Evolutionary conservation across 2,113 vertebrate species (phyloP), one percentile per base, ranked within the genome.

Genomic region (Phalacrocorax carbo): DNA sequence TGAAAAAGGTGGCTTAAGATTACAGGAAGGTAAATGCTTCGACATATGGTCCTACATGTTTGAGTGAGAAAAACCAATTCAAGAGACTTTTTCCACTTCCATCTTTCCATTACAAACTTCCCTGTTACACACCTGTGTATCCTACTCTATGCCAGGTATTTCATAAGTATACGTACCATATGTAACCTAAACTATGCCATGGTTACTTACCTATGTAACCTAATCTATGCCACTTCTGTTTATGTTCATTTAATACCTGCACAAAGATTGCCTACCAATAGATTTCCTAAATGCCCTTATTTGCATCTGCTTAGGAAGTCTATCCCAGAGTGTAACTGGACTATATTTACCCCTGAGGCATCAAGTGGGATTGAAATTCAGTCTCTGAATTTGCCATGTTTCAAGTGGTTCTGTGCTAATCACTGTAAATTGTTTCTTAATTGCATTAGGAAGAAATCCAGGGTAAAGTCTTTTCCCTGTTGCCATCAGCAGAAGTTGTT

Each of bases 381-480:
- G 26, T 15, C 78, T 84, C 44, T 49, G 27, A 82, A 70, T 71
- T 82, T 82, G 25, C 8, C 2, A 11, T 19, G 5, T 88, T 86
- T 90, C 36, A 88, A 72, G 16, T 10, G 38, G 12, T 62, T 84
- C 16, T 62, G 14, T 44, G 29, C 30, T 89, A 69, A 87, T 84
- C 29, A 12, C 30, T 40, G 7, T 6, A 76, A 82, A 25, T 36
- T 58, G 6, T 7, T 86, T 76, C 77, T 76, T 64, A 86, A 85
- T 46, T 64, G 22, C 66, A 65, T 84, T 85, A 89, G 78, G 46
- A 96, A 66, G 71, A 92, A 96, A 93, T 82, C 49, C 83, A 91
- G 60, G 84, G 40, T 29, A 92, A 91, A 82, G 27, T 49, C 22
- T 46, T 49, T 51, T 36, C 77, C 44, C 34, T 29, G 15, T 57